Evolutionary conservation across 1,140 invertebrate genomes (phyloP), one percentile per base, ranked within the genome.

Genomic region (Lineus longissimus): DNA sequence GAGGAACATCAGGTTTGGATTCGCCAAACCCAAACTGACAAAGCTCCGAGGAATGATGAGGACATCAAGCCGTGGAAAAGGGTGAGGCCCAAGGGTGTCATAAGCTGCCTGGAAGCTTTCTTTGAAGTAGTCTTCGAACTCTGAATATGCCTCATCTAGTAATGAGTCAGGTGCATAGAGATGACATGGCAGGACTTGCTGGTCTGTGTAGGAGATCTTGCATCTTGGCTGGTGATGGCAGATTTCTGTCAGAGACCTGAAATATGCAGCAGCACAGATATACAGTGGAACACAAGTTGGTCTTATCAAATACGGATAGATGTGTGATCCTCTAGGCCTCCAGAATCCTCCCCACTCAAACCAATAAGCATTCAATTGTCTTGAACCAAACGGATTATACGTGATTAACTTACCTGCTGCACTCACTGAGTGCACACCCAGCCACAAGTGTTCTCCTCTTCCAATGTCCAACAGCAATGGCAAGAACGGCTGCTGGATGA

Each of bases 401-500:
- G n/a, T n/a, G n/a, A n/a, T n/a, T n/a, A n/a, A n/a, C 33, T 30
- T 25, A 19, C 17, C 1, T 30, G 25, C 41, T 54, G 25, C 40
- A 43, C 13, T 33, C 41, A 23, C 27, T 36, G 51, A 61, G 4
- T 55, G 22, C 15, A 23, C 19, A 9, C 47, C 19, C 47, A 4
- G 4, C 25, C 15, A 41, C 7, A n/a, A 72, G 41, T 41, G 57
- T 15, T 15, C 25, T 31, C 40, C 60, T 33, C 17, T 55, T 56
- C 75, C 79, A 83, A 36, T 61, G 65, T 47, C 82, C 82, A 69
- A 82, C 67, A 58, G 81, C 79, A 23, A 84, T 61, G 13, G 83
- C 80, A 57, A 84, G 73, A n/a, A 82, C 83, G 29, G 79, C 80
- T 41, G 80, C 73, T 6, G 83, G 83, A 57, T 84, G 73, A 7